These are phyloP conservation scores for Drosophila glabriapex DNA, from an alignment of 2,888 invertebrate species.

Conservation along the genomic window DNA sequence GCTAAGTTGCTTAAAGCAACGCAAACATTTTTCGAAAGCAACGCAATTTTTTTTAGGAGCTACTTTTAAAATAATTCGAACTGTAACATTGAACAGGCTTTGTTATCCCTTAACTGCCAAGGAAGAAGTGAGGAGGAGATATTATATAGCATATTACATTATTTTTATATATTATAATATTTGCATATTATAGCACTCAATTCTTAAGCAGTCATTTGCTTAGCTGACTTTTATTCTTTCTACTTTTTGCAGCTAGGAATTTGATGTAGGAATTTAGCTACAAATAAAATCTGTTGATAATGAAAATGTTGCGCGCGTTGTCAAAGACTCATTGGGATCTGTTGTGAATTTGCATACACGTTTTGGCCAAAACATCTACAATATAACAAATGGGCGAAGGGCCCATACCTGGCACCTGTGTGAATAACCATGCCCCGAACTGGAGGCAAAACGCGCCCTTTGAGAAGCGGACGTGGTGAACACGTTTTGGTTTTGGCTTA, in stretches of 20 bases:
- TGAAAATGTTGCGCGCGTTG: conserved; percentile 13
- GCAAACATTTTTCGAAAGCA: not conserved
- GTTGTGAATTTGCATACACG: conserved; percentile 44
- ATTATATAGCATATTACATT: no score
- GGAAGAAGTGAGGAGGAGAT: not conserved
- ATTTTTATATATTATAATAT: no score
- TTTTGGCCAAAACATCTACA: conserved; percentile 16
- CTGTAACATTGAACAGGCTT: no score
- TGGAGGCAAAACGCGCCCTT: conserved; percentile 49
- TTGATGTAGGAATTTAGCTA: not conserved
- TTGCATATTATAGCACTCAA: not conserved
- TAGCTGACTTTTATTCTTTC: not conserved
- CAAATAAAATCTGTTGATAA: conserved; percentile 15
- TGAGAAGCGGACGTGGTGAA: conserved; percentile 43
- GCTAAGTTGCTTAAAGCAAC: not conserved
- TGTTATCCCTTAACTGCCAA: not conserved
- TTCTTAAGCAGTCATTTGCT: not conserved
- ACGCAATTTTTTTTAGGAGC: not conserved
- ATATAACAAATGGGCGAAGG: conserved; percentile 12
- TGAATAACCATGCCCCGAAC: not conserved
- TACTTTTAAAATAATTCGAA: not conserved
- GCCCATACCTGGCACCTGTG: not conserved
- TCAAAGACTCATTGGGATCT: conserved; percentile 2
- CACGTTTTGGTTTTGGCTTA: conserved; percentile 8
- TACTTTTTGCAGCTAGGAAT: not conserved